Evolutionary conservation across 92 coral and sea anemone genomes (phyloP).

Genomic region (Scolanthus callimorphus): DNA sequence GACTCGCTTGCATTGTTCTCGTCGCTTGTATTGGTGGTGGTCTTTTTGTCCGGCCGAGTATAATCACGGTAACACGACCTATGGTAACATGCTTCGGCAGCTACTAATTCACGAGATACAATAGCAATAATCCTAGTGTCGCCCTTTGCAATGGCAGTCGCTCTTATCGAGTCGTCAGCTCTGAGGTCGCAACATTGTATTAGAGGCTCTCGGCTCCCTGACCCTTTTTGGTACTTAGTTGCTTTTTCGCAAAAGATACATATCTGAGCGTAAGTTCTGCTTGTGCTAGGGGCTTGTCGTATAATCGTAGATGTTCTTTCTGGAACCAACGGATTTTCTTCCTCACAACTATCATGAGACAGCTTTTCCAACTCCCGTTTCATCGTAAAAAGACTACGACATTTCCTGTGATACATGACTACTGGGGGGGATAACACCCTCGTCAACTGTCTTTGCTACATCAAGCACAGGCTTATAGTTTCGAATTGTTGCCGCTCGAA

Average conservation of each 20-base stretch:
- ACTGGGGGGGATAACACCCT: constrained; percentile 16
- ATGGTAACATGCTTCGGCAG: constrained; percentile 34
- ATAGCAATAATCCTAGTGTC: constrained; percentile 23
- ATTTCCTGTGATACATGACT: constrained; percentile 18
- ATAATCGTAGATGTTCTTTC: constrained; percentile 2
- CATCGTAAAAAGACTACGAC: constrained; percentile 26
- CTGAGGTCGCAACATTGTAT: constrained; percentile 11
- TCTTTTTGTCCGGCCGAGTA: constrained; percentile 18
- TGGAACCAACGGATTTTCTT: neutral
- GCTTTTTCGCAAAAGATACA: constrained; percentile 30
- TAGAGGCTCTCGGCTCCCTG: constrained; percentile 17
- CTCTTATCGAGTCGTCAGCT: constrained; percentile 23
- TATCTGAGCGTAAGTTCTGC: constrained; percentile 20
- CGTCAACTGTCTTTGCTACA: constrained; percentile 15
- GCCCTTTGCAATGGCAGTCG: constrained; percentile 4
- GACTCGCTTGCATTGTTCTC: neutral
- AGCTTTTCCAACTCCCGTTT: constrained; percentile 12
- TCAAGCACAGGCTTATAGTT: constrained; percentile 25
- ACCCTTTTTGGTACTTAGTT: constrained; percentile 20
- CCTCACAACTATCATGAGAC: neutral
- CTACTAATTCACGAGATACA: constrained; percentile 22
- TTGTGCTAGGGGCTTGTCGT: constrained; percentile 26
- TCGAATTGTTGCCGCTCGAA: constrained; percentile 27
- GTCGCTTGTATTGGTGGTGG: neutral
- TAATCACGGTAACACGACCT: constrained; percentile 31